phyloP scores from a whole-genome alignment of 2,888 invertebrate genomes.

The Melolontha melolontha region DNA sequence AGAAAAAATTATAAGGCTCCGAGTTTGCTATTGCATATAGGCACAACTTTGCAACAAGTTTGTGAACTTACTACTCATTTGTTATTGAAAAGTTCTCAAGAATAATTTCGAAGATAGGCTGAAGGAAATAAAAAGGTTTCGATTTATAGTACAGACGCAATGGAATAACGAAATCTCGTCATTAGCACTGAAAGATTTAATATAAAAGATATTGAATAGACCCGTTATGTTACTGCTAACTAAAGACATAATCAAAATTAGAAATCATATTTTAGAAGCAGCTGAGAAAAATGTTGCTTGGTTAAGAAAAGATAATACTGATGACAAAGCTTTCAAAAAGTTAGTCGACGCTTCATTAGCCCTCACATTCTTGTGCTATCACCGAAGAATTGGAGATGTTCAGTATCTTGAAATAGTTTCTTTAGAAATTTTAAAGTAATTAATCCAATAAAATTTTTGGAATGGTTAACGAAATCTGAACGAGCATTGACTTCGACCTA shows the following conservation, averaged over 20 bases:
- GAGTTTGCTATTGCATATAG: slow-evolving; percentile 45
- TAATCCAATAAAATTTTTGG: slow-evolving; percentile 49
- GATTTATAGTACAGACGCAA: no score
- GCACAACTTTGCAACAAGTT: slow-evolving; percentile 41
- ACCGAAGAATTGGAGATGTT: slow-evolving; percentile 45
- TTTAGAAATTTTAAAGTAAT: slow-evolving; percentile 42
- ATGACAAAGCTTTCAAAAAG: slow-evolving; percentile 39
- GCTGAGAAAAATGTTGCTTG: slow-evolving; percentile 30
- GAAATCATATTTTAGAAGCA: slow-evolving; percentile 39
- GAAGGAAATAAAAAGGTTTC: slow-evolving; percentile 5
- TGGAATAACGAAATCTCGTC: no score
- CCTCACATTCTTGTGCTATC: slow-evolving; percentile 45
- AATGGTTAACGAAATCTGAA: slow-evolving; percentile 47
- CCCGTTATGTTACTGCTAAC: slow-evolving; percentile 45
- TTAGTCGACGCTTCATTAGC: slow-evolving; percentile 29
- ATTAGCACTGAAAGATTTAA: slow-evolving; percentile 43
- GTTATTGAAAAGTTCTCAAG: slow-evolving; percentile 38
- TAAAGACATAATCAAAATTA: slow-evolving; percentile 44
- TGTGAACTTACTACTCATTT: slow-evolving; percentile 24
- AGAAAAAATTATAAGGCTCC: slow-evolving; percentile 46
- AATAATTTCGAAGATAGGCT: slow-evolving; percentile 22
- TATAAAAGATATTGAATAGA: slow-evolving; percentile 46
- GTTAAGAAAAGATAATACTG: slow-evolving; percentile 15
- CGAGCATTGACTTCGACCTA: slow-evolving; percentile 49
- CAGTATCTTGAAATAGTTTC: slow-evolving; percentile 48